Conservation (phyloP, 2,113 vertebrate genomes). For the Phrynosoma platyrhinos region DNA sequence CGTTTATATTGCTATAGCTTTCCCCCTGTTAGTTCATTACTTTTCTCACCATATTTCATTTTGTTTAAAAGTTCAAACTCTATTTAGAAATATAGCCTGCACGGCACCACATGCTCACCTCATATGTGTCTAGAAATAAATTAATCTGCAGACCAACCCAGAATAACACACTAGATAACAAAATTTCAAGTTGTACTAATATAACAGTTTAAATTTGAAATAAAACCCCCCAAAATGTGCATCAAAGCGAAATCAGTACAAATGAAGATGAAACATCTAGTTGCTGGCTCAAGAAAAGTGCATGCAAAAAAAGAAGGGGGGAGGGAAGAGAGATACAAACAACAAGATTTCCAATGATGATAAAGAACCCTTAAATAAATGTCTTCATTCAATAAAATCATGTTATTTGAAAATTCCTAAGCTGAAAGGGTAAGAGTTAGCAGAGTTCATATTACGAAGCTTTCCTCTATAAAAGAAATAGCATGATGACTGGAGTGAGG, state of each 20-base stretch:
- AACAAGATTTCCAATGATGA: conserved; percentile 27
- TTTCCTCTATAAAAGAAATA: neutral
- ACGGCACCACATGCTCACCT: conserved; percentile 73
- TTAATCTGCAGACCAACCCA: conserved; percentile 73
- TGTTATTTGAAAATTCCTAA: neutral
- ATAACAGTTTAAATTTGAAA: conserved; percentile 74
- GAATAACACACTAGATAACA: conserved; percentile 81
- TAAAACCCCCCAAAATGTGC: conserved; percentile 46
- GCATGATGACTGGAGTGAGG: neutral
- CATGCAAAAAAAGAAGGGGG: neutral
- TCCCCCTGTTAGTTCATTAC: neutral
- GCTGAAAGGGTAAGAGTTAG: neutral
- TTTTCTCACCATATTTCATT: neutral
- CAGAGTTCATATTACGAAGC: neutral
- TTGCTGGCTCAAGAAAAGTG: neutral
- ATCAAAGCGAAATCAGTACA: conserved; percentile 45
- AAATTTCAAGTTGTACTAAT: conserved; percentile 80
- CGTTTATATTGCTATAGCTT: neutral
- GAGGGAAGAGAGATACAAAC: neutral
- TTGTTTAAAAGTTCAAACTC: conserved; percentile 63
- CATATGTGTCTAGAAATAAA: conserved; percentile 68
- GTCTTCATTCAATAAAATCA: neutral
- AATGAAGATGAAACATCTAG: conserved; percentile 31
- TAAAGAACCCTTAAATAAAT: neutral
- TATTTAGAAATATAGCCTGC: conserved; percentile 68